phyloP scores from a whole-genome alignment of 2,113 vertebrate species.

The Calyptommatus sinebrachiatus region DNA sequence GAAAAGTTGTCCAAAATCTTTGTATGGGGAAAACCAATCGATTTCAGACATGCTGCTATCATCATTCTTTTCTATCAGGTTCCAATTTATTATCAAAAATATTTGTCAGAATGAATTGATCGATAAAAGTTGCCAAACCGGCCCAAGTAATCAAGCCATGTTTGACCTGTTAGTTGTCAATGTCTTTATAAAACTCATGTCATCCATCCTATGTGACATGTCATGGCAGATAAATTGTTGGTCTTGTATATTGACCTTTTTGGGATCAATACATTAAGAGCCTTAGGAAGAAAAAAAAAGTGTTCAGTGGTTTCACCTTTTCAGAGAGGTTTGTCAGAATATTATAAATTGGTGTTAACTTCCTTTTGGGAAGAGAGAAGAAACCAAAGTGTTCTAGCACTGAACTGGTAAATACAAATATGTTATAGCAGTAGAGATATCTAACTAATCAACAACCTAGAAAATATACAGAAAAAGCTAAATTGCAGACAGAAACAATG shows the following conservation, averaged over 20 bases:
- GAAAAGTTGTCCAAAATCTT: not conserved
- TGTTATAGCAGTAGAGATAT: too few relatives aligned
- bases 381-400: not conserved
- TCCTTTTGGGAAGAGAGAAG: not conserved
- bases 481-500: too few relatives aligned
- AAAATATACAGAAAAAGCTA: too few relatives aligned
- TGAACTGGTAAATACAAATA: too few relatives aligned
- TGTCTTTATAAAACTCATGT: constrained; percentile 24
- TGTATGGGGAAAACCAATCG: not conserved
- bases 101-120: constrained; percentile 24
- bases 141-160: constrained; percentile 25
- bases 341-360: not conserved
- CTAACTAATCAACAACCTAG: too few relatives aligned
- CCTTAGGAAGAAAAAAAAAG: not conserved
- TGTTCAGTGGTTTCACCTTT: constrained; percentile 1
- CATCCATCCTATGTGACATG: constrained; percentile 16
- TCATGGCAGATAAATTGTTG: constrained; percentile 20
- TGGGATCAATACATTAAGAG: constrained; percentile 12
- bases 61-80: constrained; percentile 24
- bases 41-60: not conserved
- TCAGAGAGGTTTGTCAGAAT: constrained; percentile 5
- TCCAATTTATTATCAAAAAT: constrained; percentile 6
- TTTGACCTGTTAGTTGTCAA: not conserved
- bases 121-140: constrained; percentile 21
- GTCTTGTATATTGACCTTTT: constrained; percentile 24